Evolutionary conservation across 2,888 invertebrate genomes (phyloP), one percentile per base, ranked within the genome.

Genomic region (Auanema freiburgensis): DNA sequence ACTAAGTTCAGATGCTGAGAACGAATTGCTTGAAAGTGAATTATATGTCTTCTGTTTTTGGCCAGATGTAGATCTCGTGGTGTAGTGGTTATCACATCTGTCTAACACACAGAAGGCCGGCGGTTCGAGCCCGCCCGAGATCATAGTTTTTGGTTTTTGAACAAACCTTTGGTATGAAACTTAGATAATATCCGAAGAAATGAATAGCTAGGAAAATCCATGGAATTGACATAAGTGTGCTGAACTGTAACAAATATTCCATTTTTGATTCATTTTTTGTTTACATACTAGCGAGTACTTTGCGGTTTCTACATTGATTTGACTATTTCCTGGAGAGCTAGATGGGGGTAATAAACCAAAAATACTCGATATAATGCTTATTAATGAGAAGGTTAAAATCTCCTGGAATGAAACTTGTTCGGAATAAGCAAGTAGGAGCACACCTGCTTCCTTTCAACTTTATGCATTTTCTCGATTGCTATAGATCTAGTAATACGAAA

Each of bases 41-140:
- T 33, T 33, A 8, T 3, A 8, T 33, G 33, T 33, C n/a, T n/a
- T n/a, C n/a, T n/a, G n/a, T n/a, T n/a, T n/a, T n/a, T n/a, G n/a
- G n/a, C n/a, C n/a, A n/a, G n/a, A 33, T 33, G 33, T 33, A 33
- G 33, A 8, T 33, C 8, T 74, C 77, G 77, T 77, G 77, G 77
- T 77, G 77, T 77, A 77, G 76, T 75, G 77, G 78, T 79, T 79
- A 79, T 79, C 78, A 79, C 79, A 74, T 78, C 79, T 76, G 79
- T 78, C 77, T 79, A 78, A 79, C 77, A 79, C 77, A 77, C 77
- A 74, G 77, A 79, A 79, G 79, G 77, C 67, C 79, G 79, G 76
- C 78, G 75, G 79, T 79, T 79, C 77, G 77, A 77, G 67, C 73
- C 77, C 75, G 77, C 77, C 78, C 78, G 78, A 76, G 75, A 77